Percentiles rank a stretch among this genome's conserved stretches.
Conservation (phyloP, 2,888 invertebrate species). For the Halictus quadricinctus region DNA sequence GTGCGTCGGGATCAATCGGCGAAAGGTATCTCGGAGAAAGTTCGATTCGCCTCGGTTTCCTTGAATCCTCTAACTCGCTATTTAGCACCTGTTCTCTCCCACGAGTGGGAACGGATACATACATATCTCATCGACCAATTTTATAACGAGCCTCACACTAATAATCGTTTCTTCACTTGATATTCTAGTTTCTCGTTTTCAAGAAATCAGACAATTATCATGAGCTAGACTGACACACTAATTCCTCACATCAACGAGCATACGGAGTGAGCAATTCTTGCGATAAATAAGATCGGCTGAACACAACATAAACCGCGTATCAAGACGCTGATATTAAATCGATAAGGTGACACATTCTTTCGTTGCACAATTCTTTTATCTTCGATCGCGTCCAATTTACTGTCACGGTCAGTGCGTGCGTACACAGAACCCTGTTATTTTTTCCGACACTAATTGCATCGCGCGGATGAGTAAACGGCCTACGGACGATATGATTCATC, state of each 20-base stretch:
- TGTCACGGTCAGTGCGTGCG: not conserved
- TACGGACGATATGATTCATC: too few species aligned
- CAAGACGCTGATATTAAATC: not conserved
- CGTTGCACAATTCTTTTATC: not conserved
- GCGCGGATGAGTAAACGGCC: not conserved
- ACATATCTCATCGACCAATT: not conserved
- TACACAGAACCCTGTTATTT: not conserved
- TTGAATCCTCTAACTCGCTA: not conserved
- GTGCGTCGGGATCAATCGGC: slow-evolving; percentile 2
- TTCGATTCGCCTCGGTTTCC: slow-evolving; percentile 1
- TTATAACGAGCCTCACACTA: not conserved
- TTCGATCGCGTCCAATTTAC: not conserved
- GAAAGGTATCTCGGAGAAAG: slow-evolving; percentile 14
- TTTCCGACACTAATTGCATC: not conserved
- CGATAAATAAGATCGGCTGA: not conserved
- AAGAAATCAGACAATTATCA: not conserved
- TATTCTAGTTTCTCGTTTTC: too few species aligned
- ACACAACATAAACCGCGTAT: not conserved
- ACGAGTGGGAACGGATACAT: not conserved
- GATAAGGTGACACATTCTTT: not conserved
- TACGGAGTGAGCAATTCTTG: not conserved
- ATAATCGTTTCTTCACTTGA: too few species aligned
- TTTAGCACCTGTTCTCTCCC: not conserved
- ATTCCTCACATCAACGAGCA: too few species aligned
- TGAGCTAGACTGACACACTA: not conserved